Evolutionary conservation across 2,888 invertebrate species (phyloP).

Genomic region (Cantharis nigra): DNA sequence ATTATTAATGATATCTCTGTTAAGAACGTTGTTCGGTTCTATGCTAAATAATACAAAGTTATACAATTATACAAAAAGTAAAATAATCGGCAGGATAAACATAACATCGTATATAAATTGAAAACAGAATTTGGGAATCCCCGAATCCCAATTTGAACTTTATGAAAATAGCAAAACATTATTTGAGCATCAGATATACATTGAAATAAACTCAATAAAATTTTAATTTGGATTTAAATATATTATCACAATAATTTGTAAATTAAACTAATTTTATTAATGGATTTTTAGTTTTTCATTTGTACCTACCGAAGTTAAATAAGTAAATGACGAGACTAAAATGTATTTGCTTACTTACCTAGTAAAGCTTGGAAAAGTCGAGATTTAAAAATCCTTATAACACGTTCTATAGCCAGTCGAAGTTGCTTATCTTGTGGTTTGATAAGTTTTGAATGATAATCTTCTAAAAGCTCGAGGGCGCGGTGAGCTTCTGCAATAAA

Average conservation of each 20-base stretch:
- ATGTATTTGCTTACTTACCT: slow-evolving; percentile 69
- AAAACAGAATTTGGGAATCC: not conserved
- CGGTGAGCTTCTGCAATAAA: slow-evolving; percentile 88
- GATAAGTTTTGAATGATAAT: slow-evolving; percentile 93
- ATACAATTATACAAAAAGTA: too few relatives aligned
- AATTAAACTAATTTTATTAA: not conserved
- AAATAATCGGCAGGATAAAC: too few relatives aligned
- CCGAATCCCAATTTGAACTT: not conserved
- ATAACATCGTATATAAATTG: not conserved
- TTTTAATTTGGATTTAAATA: too few relatives aligned
- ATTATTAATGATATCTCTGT: not conserved
- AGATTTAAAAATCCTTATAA: slow-evolving; percentile 98
- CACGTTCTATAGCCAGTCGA: slow-evolving; percentile 93
- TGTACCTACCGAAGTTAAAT: not conserved
- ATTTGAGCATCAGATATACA: too few relatives aligned
- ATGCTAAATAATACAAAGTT: too few relatives aligned
- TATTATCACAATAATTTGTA: not conserved
- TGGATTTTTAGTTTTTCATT: not conserved
- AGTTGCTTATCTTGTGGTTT: slow-evolving; percentile 95
- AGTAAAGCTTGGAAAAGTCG: slow-evolving; percentile 95
- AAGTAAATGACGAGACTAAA: not conserved
- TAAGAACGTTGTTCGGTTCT: too few relatives aligned
- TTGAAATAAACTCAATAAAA: not conserved
- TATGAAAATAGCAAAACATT: too few relatives aligned
- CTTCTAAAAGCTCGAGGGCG: slow-evolving; percentile 96